Evolutionary conservation across 2,113 vertebrate species (phyloP).

Genomic region (Mustela nigripes): DNA sequence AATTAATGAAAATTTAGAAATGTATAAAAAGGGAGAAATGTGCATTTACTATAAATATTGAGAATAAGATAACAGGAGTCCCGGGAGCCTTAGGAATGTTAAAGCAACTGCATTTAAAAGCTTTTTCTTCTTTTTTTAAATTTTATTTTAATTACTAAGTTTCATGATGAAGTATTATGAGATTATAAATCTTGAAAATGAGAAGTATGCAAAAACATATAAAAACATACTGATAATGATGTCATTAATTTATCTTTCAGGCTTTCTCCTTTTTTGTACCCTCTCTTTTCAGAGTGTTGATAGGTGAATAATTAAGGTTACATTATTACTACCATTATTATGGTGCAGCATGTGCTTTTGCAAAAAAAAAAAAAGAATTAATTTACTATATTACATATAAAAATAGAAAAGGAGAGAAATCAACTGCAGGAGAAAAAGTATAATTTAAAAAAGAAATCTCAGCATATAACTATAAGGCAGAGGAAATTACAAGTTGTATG

Average conservation of each 20-base stretch:
- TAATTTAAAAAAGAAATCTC: neutral
- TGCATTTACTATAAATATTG: constrained; percentile 64
- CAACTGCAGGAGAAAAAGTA: neutral
- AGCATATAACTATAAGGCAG: neutral
- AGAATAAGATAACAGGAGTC: constrained; percentile 46
- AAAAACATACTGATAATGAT: constrained; percentile 39
- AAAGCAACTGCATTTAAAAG: constrained; percentile 65
- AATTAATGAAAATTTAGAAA: constrained; percentile 78
- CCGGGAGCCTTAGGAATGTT: constrained; percentile 57
- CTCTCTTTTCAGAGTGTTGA: neutral
- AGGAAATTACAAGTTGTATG: neutral
- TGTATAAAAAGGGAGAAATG: constrained; percentile 49
- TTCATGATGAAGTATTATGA: neutral
- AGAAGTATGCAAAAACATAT: neutral
- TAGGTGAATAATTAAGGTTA: constrained; percentile 28
- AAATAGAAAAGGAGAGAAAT: neutral
- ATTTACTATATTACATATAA: neutral
- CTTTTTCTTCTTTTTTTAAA: neutral
- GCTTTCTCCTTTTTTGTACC: neutral
- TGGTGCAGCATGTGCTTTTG: neutral
- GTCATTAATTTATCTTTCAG: constrained; percentile 34
- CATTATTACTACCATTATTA: constrained; percentile 5
- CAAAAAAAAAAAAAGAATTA: neutral
- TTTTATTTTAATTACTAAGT: constrained; percentile 32
- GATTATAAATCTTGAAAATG: constrained; percentile 21